Base-by-base conservation (phyloP, 1,140 invertebrate species). In the Cydia amplana region DNA sequence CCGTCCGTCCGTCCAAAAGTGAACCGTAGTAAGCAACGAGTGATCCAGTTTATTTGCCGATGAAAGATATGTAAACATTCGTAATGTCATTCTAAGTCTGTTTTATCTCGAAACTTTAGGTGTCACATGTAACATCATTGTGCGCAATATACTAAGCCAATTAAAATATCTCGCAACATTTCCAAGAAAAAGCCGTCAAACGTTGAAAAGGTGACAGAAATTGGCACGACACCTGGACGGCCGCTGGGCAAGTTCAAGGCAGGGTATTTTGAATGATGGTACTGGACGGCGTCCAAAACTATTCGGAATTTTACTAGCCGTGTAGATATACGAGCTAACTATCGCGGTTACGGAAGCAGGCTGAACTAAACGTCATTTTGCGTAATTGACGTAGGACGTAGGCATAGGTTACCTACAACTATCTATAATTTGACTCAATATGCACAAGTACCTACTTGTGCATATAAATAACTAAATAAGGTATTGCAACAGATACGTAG, bases 211-310 rank as follows among this genome's bases (percentile, higher is more conserved):
- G 65, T 70, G 65, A 40, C 65, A 40, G 28, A 28, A 70, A 70
- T 70, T 70, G 65, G 65, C 65, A 70, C 64, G 25, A 70, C 65
- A 70, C 65, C 65, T 70, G 28, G 25, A 32, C 16, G 25, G 9
- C 28, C 65, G 65, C 32, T 40, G 65, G 32, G 18, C 80, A 86
- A 82, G 80, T 85, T 81, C 83, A 85, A 86, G 82, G 80, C 49
- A 75, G 74, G 67, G 75, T 83, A 76, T 84, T 85, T 83, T 83
- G 77, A 85, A 83, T 83, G 77, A 83, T 82, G 74, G 76, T 18
- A 77, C 82, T 88, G 87, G 87, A 87, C 55, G 25, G 28, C 46
- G 73, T 85, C 87, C 86, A 89, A 85, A 80, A 81, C 77, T 60
- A 79, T 80, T 77, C 73, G 78, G 79, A 80, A 81, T 75, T 80